A percentile compares a stretch with the other conserved stretches of the same genome.
These are phyloP conservation scores for Imbricaverruca yamaguchii DNA, from an alignment of 2,888 invertebrate genomes.

Conservation along the genomic window DNA sequence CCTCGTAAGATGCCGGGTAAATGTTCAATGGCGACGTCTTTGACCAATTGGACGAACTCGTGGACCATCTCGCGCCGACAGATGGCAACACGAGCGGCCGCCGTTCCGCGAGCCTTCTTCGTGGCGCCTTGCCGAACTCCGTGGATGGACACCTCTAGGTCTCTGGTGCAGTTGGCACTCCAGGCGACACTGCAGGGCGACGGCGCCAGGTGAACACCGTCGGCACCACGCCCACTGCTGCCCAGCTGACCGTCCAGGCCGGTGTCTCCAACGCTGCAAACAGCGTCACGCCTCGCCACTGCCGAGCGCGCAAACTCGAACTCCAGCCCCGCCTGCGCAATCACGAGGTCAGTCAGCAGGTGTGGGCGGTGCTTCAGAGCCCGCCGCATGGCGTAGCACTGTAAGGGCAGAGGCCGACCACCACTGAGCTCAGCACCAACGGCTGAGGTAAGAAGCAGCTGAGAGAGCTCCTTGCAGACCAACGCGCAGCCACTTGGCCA, in stretches of 20 bases:
- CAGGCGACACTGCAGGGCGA: slow-evolving; percentile 56
- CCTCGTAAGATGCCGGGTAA: not conserved
- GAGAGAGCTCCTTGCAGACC: slow-evolving; percentile 77
- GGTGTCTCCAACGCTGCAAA: not conserved
- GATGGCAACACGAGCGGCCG: slow-evolving; percentile 43
- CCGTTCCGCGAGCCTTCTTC: slow-evolving; percentile 50
- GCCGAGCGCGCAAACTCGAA: slow-evolving; percentile 36
- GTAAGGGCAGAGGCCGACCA: slow-evolving; percentile 61
- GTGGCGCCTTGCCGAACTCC: slow-evolving; percentile 72
- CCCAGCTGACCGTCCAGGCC: not conserved
- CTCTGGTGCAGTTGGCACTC: slow-evolving; percentile 43
- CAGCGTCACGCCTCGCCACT: slow-evolving; percentile 37
- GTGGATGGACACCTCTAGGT: slow-evolving; percentile 58
- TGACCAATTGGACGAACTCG: slow-evolving; percentile 37
- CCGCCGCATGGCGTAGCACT: slow-evolving; percentile 51
- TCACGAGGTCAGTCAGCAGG: slow-evolving; percentile 30
- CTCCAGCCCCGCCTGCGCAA: slow-evolving; percentile 36
- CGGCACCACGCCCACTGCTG: no score
- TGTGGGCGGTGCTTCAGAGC: slow-evolving; percentile 44
- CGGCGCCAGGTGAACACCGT: slow-evolving; percentile 40
- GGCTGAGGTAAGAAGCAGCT: slow-evolving; percentile 57
- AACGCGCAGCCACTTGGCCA: slow-evolving; percentile 77
- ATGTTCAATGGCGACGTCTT: slow-evolving; percentile 36
- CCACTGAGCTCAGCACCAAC: slow-evolving; percentile 60
- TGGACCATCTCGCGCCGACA: slow-evolving; percentile 42